Base-by-base conservation (phyloP, 1,140 invertebrate genomes). In the Macrosteles quadrilineatus region DNA sequence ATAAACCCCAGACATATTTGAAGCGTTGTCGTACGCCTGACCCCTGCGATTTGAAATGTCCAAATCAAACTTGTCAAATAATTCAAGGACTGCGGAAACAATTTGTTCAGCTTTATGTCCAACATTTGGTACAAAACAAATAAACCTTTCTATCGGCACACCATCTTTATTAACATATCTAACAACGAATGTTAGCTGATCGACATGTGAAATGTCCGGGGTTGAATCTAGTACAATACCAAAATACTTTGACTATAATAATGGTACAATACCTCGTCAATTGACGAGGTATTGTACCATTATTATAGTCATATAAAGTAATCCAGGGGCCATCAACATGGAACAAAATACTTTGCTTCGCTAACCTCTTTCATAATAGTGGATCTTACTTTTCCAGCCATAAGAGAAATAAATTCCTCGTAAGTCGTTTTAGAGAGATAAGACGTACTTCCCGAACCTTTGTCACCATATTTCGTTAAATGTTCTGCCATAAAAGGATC, bases 341-440 rank as follows among this genome's bases (percentile, higher is more conserved):
- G n/a, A n/a, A n/a, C n/a, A n/a, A 70, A 78, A 68, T 77, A 78
- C 67, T 76, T 76, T n/a, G 62, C 71, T 40, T 57, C 50, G 36
- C 73, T 73, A 19, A 72, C 45, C 68, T 74, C 71, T 50, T 50
- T 63, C 14, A 73, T 14, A 45, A 75, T 72, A 65, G 19, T 68
- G 27, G 40, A 57, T 57, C 30, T 50, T 12, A 74, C 67, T 69
- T 75, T 64, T 19, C 59, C 62, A 32, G 47, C 68, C 32, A 73
- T 69, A 27, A 75, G 47, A 12, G 63, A 17, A 55, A 73, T 72
- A 29, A 75, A 29, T n/a, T 73, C 74, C 68, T 65, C 68, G 36
- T 40, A 40, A 40, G 36, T 40, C 17, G 36, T 40, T 40, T 40
- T 40, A 40, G 36, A n/a, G n/a, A n/a, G n/a, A n/a, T n/a, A n/a